Conservation (phyloP, 2,113 vertebrate genomes). For the Todiramphus saurophagus region DNA sequence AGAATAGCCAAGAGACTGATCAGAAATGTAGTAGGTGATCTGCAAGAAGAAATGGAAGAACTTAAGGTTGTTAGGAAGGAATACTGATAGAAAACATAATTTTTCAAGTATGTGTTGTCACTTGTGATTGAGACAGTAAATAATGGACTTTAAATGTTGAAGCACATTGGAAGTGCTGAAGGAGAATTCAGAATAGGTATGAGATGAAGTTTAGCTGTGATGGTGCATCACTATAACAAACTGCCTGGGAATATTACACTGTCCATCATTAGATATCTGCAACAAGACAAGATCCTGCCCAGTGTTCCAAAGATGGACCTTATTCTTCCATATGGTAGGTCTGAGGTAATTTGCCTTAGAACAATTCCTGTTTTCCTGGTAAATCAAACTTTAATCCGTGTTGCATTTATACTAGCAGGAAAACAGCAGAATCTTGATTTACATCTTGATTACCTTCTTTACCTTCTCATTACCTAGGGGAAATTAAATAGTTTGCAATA, state of each 20-base stretch:
- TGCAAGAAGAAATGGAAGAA: neutral
- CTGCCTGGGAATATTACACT: neutral
- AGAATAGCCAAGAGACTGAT: neutral
- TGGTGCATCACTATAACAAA: neutral
- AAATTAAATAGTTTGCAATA: constrained; percentile 58
- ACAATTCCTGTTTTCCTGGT: neutral
- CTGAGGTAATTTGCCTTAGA: neutral
- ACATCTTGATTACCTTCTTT: constrained; percentile 54
- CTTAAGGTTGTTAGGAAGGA: neutral
- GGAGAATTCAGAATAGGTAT: neutral
- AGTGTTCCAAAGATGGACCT: neutral
- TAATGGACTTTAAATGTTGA: neutral
- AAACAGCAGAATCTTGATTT: constrained; percentile 41
- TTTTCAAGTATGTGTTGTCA: neutral
- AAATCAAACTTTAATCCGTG: constrained; percentile 18
- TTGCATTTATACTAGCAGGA: neutral
- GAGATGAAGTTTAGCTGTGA: neutral
- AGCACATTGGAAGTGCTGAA: neutral
- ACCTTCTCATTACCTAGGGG: constrained; percentile 58
- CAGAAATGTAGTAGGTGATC: neutral
- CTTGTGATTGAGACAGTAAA: neutral
- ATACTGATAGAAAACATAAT: neutral
- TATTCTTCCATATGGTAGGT: neutral
- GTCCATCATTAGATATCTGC: neutral
- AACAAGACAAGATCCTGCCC: neutral